These are phyloP conservation scores for Myodes glareolus DNA, from an alignment of 2,113 vertebrate species.

Conservation along the genomic window DNA sequence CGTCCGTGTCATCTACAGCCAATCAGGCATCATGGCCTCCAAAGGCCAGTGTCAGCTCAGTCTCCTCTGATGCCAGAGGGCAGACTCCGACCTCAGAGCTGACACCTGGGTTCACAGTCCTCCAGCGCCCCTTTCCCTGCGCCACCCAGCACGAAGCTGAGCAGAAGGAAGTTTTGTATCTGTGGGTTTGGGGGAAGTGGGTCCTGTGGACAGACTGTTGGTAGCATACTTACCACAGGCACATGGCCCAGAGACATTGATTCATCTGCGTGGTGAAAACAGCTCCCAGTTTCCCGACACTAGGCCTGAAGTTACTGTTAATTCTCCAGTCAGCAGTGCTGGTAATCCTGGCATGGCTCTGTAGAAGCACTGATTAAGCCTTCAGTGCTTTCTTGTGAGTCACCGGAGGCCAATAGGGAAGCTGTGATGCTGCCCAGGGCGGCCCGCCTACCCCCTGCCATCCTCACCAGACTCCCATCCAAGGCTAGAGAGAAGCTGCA, in stretches of 20 bases:
- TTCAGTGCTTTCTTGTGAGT: neutral
- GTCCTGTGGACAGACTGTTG: neutral
- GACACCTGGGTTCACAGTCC: neutral
- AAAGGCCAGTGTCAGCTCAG: neutral
- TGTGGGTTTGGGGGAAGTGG: neutral
- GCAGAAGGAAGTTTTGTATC: neutral
- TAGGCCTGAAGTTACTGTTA: neutral
- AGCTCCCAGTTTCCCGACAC: neutral
- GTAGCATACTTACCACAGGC: too few relatives aligned
- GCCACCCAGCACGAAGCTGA: neutral
- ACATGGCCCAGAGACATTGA: neutral
- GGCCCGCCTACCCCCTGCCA: neutral
- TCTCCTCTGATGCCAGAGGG: neutral
- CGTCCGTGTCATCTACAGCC: fast-evolving
- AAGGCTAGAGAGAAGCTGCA: neutral
- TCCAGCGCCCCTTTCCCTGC: neutral
- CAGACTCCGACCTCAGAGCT: neutral
- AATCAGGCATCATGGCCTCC: neutral
- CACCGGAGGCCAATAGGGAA: neutral
- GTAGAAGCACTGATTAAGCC: neutral
- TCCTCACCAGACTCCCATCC: neutral
- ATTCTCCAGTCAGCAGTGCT: neutral
- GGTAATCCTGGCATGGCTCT: neutral
- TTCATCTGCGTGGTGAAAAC: neutral
- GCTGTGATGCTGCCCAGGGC: neutral